Conservation (phyloP, 2,797 vertebrate genomes). For the Limnodromus scolopaceus region DNA sequence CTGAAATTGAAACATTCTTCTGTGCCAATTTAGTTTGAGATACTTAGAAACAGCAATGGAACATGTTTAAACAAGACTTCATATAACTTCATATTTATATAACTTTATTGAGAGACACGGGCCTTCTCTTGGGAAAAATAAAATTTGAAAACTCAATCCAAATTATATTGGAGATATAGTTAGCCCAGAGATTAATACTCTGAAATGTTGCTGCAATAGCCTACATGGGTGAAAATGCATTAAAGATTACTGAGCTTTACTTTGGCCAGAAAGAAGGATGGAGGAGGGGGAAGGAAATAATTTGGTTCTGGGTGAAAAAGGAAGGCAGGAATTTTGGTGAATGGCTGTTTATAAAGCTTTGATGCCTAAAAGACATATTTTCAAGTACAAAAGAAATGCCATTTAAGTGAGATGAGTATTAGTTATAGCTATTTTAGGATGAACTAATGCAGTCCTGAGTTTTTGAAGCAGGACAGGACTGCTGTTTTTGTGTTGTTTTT, state of each 20-base stretch:
- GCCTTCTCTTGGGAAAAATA: neutral
- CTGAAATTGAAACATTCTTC: neutral
- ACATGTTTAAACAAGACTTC: neutral
- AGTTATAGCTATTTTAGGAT: neutral
- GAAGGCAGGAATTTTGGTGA: neutral
- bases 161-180: neutral
- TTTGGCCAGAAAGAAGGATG: neutral
- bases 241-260: neutral
- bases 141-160: neutral
- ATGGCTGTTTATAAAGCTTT: neutral
- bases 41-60: neutral
- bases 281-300: neutral
- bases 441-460: neutral
- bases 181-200: neutral
- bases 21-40: neutral
- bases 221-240: neutral
- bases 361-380: neutral
- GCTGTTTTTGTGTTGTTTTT: constrained; percentile 5
- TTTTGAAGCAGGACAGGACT: neutral
- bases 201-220: neutral
- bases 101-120: neutral
- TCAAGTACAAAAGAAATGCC: constrained; percentile 18
- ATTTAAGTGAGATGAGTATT: constrained; percentile 29
- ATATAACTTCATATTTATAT: neutral
- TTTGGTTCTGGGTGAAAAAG: constrained; percentile 22